phyloP scores from a whole-genome alignment of 2,888 invertebrate genomes.

The Toxonevra muliebris region DNA sequence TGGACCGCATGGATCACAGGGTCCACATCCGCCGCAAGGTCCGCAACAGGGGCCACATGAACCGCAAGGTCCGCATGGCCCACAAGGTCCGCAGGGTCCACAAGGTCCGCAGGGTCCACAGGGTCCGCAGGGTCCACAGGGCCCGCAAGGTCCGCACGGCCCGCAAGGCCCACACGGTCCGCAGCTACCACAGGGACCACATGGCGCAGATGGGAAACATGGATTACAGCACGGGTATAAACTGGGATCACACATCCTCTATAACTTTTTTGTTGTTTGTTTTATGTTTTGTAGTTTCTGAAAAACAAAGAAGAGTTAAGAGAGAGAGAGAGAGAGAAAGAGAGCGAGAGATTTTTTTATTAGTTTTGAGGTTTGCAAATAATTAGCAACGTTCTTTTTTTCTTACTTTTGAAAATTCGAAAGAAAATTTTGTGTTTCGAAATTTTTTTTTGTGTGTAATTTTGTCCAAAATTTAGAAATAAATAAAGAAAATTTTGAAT shows the following conservation, averaged over 20 bases:
- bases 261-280: conserved; percentile 1
- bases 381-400: no score
- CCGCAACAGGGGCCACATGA: conserved; percentile 43
- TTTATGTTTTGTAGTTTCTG: conserved; percentile 35
- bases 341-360: no score
- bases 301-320: conserved; percentile 18
- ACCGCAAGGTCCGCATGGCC: conserved; percentile 46
- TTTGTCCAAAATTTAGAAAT: conserved; percentile 44
- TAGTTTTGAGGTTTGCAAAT: no score
- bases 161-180: conserved; percentile 47
- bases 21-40: conserved; percentile 45
- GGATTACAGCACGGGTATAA: conserved; percentile 45
- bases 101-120: conserved; percentile 48
- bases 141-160: conserved; percentile 46
- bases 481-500: conserved; percentile 40
- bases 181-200: conserved; percentile 48
- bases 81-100: conserved; percentile 42
- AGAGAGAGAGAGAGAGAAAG: neutral
- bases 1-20: conserved; percentile 47
- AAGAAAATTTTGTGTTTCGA: no score
- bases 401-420: no score
- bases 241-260: conserved; percentile 54
- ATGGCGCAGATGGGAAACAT: conserved; percentile 49
- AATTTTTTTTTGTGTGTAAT: no score
- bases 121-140: conserved; percentile 42